These are phyloP conservation scores for Apis cerana DNA, from an alignment of 1,140 invertebrate genomes.

Conservation along the genomic window DNA sequence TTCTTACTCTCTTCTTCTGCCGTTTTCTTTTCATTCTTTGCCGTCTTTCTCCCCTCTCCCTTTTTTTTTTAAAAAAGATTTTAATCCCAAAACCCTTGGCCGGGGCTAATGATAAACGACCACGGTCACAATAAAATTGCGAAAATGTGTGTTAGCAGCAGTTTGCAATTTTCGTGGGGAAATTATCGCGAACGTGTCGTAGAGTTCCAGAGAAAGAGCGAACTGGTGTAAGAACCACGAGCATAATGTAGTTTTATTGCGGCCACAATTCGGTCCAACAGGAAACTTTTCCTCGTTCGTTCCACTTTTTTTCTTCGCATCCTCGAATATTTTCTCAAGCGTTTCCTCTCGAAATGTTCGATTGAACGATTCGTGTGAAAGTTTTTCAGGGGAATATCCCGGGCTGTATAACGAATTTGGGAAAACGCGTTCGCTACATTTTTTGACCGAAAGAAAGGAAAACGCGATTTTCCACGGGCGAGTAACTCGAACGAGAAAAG, in stretches of 20 bases:
- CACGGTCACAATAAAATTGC: slow-evolving; percentile 12
- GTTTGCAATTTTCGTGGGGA: slow-evolving; percentile 39
- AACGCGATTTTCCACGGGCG: slow-evolving; percentile 7
- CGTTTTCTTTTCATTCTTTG: no score
- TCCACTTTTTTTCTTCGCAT: neutral
- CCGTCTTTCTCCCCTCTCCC: neutral
- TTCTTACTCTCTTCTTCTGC: neutral
- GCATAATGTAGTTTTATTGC: slow-evolving; percentile 42
- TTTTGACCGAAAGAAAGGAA: neutral
- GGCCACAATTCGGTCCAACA: slow-evolving; percentile 19
- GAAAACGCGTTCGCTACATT: neutral
- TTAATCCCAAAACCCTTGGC: slow-evolving; percentile 12
- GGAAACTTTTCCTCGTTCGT: neutral
- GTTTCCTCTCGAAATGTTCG: neutral
- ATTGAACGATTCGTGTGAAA: neutral
- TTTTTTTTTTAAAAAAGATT: neutral
- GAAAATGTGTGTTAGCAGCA: slow-evolving; percentile 18
- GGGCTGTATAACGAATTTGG: neutral
- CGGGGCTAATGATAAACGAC: slow-evolving; percentile 28
- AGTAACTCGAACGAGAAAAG: slow-evolving; percentile 6
- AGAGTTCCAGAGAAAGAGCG: neutral
- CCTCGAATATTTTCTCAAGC: neutral
- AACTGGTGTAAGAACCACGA: slow-evolving; percentile 44
- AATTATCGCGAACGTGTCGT: slow-evolving; percentile 56
- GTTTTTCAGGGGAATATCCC: no score